These are phyloP conservation scores for Drosophila varians DNA, from an alignment of 1,140 invertebrate species.

Conservation along the genomic window DNA sequence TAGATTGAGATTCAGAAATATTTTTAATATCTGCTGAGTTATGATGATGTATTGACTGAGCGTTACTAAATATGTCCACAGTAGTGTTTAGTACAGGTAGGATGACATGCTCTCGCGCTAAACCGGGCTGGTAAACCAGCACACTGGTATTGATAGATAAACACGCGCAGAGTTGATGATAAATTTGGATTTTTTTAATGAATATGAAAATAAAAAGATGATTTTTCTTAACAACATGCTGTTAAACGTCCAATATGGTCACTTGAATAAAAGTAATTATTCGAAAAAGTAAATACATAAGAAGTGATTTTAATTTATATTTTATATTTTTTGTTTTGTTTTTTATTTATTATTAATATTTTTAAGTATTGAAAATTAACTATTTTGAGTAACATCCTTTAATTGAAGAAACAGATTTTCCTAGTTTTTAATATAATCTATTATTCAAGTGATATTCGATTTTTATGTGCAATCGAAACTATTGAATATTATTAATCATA, in stretches of 20 bases:
- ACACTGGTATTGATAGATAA: slow-evolving; percentile 53
- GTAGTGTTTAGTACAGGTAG: slow-evolving; percentile 47
- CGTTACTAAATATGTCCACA: slow-evolving; percentile 23
- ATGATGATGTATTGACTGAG: slow-evolving; percentile 17
- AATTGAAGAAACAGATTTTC: no score
- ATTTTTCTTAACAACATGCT: neutral
- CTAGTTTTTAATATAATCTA: no score
- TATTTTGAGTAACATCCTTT: no score
- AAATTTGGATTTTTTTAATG: neutral
- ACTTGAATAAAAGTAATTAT: neutral
- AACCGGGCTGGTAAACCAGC: slow-evolving; percentile 71
- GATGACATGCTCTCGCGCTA: slow-evolving; percentile 44
- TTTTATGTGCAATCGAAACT: neutral
- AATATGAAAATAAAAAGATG: slow-evolving; percentile 12
- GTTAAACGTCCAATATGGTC: neutral
- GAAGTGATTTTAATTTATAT: no score
- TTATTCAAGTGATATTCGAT: no score
- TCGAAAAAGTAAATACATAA: no score
- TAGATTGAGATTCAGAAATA: slow-evolving; percentile 18
- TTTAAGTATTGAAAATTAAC: no score
- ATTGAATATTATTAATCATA: neutral
- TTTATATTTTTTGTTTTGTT: no score
- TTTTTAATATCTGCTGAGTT: neutral
- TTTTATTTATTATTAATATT: no score
- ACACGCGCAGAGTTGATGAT: neutral